Evolutionary conservation across 2,113 vertebrate species (phyloP).

Genomic region (Dromaius novaehollandiae): DNA sequence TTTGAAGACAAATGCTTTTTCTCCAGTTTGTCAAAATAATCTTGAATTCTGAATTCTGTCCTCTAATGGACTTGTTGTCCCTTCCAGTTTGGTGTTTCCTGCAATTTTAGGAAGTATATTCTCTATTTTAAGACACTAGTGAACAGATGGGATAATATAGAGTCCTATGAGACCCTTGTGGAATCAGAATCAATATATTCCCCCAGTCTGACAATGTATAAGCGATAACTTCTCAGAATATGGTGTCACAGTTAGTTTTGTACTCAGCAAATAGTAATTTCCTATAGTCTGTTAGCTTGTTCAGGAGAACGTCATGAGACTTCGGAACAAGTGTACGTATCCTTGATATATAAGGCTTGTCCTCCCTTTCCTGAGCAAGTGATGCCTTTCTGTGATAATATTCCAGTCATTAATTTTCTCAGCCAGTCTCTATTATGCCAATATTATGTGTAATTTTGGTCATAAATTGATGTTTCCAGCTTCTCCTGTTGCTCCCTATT

Average conservation of each 20-base stretch:
- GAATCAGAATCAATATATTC: not conserved
- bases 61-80: not conserved
- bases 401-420: not conserved
- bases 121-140: not conserved
- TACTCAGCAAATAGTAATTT: not conserved
- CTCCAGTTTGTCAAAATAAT: not conserved
- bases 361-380: not conserved
- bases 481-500: not conserved
- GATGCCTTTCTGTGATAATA: not conserved
- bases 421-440: not conserved
- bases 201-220: not conserved
- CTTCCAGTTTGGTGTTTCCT: not conserved
- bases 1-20: not conserved
- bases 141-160: not conserved
- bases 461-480: not conserved
- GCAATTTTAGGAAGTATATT: not conserved
- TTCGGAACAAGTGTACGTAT: not conserved
- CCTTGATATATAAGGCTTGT: not conserved
- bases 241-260: not conserved
- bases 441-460: not conserved
- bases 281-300: not conserved
- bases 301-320: not conserved
- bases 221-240: not conserved
- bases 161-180: not conserved
- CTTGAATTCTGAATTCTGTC: not conserved